Evolutionary conservation across 1,140 invertebrate genomes (phyloP).

Genomic region (Conus ventricosus): DNA sequence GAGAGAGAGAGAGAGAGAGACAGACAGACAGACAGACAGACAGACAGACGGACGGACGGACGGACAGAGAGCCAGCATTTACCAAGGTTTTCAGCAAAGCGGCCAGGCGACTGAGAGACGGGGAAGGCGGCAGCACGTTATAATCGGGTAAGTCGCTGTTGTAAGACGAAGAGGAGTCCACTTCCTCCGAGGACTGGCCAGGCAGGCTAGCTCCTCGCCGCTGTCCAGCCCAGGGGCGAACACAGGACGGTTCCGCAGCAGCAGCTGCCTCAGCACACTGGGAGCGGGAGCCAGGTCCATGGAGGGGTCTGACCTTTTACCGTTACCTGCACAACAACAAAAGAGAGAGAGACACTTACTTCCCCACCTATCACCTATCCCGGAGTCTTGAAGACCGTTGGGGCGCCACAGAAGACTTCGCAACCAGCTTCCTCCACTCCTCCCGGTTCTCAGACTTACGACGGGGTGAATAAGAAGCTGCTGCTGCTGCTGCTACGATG

Average conservation of each 20-base stretch:
- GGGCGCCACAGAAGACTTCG: no score
- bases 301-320: slow-evolving; percentile 23
- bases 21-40: slow-evolving; percentile 8
- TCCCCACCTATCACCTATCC: no score
- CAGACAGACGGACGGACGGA: not conserved
- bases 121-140: not conserved
- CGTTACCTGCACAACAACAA: slow-evolving; percentile 5
- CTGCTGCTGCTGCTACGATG: no score
- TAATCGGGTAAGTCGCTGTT: slow-evolving; percentile 10
- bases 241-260: slow-evolving; percentile 18
- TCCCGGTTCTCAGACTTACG: no score
- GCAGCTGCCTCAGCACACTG: slow-evolving; percentile 23
- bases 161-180: not conserved
- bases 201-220: not conserved
- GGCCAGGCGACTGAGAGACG: not conserved
- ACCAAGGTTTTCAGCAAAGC: slow-evolving; percentile 25
- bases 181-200: not conserved
- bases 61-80: not conserved
- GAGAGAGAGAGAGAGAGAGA: slow-evolving; percentile 24
- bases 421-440: no score
- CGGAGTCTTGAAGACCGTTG: no score
- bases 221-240: not conserved
- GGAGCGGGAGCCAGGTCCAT: not conserved
- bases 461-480: no score
- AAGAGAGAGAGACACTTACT: not conserved